Evolutionary conservation across 2,888 invertebrate species (phyloP).

Genomic region (Acleris cristana): DNA sequence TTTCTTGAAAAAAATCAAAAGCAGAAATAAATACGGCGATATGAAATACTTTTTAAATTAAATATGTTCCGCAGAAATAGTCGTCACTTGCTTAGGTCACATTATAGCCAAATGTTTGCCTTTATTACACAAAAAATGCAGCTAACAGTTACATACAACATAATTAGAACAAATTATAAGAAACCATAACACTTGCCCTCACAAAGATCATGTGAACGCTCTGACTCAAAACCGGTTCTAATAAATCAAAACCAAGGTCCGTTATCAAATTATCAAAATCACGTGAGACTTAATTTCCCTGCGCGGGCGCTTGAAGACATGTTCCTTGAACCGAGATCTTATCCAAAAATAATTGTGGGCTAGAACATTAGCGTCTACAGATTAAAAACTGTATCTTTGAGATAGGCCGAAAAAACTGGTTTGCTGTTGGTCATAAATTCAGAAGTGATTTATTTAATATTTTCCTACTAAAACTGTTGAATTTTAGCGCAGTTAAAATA

Average conservation of each 20-base stretch:
- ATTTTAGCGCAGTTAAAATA: no score
- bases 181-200: slow-evolving; percentile 45
- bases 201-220: slow-evolving; percentile 68
- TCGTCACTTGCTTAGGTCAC: no score
- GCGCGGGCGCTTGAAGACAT: slow-evolving; percentile 70
- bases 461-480: no score
- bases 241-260: slow-evolving; percentile 74
- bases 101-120: no score
- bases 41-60: no score
- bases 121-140: no score
- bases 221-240: slow-evolving; percentile 70
- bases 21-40: no score
- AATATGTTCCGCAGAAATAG: no score
- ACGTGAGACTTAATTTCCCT: slow-evolving; percentile 80
- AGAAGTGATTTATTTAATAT: no score
- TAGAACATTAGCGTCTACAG: slow-evolving; percentile 66
- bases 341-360: slow-evolving; percentile 79
- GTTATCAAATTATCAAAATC: slow-evolving; percentile 83
- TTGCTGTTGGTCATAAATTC: no score
- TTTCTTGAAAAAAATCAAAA: no score
- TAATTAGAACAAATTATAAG: slow-evolving; percentile 45
- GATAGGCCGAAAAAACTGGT: slow-evolving; percentile 50
- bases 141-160: slow-evolving; percentile 33
- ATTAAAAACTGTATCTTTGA: slow-evolving; percentile 50
- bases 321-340: slow-evolving; percentile 76